Evolutionary conservation across 2,888 invertebrate species (phyloP).

Genomic region (Nomada flava): DNA sequence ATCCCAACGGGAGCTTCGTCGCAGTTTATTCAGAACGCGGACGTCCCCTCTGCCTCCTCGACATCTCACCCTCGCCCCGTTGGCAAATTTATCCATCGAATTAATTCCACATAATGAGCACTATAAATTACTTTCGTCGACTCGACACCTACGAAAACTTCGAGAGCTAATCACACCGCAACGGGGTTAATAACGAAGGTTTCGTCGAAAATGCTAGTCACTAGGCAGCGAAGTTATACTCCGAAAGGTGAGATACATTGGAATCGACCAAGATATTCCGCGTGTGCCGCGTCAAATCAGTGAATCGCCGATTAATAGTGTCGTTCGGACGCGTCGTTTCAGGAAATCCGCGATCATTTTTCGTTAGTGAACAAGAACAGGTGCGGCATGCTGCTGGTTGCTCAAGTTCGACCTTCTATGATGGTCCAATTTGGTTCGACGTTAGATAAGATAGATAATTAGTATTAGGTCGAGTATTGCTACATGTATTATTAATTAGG

Average conservation of each 20-base stretch:
- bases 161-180: constrained; percentile 49
- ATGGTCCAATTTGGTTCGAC: too few relatives aligned
- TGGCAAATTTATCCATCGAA: constrained; percentile 48
- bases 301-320: constrained; percentile 51
- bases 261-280: constrained; percentile 48
- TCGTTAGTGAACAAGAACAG: neutral
- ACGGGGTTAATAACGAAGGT: constrained; percentile 28
- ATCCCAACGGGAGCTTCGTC: constrained; percentile 29
- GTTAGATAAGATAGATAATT: too few relatives aligned
- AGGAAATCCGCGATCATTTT: constrained; percentile 10
- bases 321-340: constrained; percentile 14
- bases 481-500: too few relatives aligned
- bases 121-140: constrained; percentile 47
- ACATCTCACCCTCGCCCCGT: neutral
- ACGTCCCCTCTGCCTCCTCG: neutral
- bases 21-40: constrained; percentile 36
- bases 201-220: constrained; percentile 22
- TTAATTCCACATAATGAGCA: constrained; percentile 50
- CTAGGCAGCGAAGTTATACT: neutral
- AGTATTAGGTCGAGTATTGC: too few relatives aligned
- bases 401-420: neutral
- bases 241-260: constrained; percentile 53
- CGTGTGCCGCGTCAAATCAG: constrained; percentile 35
- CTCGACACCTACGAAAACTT: constrained; percentile 46
- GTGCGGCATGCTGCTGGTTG: neutral